phyloP scores from a whole-genome alignment of 1,140 invertebrate species.

The Ceratosolen solmsi region DNA sequence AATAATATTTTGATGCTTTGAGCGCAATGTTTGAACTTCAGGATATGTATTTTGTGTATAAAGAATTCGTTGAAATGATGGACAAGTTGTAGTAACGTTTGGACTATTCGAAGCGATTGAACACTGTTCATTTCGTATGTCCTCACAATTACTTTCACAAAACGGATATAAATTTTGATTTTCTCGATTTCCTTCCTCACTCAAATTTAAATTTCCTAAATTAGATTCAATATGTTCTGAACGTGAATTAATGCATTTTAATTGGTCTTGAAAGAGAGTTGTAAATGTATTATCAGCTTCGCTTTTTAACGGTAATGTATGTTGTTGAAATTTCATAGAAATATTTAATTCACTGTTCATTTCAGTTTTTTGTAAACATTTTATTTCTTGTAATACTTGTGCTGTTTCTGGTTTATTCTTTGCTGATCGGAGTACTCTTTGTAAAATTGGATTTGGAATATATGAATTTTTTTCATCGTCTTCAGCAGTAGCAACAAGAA shows the following conservation, averaged over 20 bases:
- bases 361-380: slow-evolving; percentile 71
- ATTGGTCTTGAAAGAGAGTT: slow-evolving; percentile 69
- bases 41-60: slow-evolving; percentile 68
- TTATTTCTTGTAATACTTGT: slow-evolving; percentile 72
- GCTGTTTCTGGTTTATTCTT: slow-evolving; percentile 82
- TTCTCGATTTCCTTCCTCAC: slow-evolving; percentile 58
- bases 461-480: slow-evolving; percentile 92
- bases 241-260: slow-evolving; percentile 67
- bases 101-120: slow-evolving; percentile 40
- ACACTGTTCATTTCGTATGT: slow-evolving; percentile 56
- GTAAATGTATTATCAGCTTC: slow-evolving; percentile 69
- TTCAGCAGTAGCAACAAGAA: slow-evolving; percentile 91
- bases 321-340: slow-evolving; percentile 68
- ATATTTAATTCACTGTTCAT: slow-evolving; percentile 65
- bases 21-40: slow-evolving; percentile 59
- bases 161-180: slow-evolving; percentile 55
- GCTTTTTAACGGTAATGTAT: slow-evolving; percentile 70
- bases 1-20: slow-evolving; percentile 64
- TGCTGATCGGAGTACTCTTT: slow-evolving; percentile 87
- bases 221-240: too few species aligned
- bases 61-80: slow-evolving; percentile 65
- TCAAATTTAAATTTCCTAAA: slow-evolving; percentile 62
- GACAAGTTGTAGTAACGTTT: slow-evolving; percentile 56
- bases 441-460: slow-evolving; percentile 92
- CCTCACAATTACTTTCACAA: slow-evolving; percentile 58